These are phyloP conservation scores for Phaetusa simplex DNA, from an alignment of 2,113 vertebrate genomes.

Conservation along the genomic window DNA sequence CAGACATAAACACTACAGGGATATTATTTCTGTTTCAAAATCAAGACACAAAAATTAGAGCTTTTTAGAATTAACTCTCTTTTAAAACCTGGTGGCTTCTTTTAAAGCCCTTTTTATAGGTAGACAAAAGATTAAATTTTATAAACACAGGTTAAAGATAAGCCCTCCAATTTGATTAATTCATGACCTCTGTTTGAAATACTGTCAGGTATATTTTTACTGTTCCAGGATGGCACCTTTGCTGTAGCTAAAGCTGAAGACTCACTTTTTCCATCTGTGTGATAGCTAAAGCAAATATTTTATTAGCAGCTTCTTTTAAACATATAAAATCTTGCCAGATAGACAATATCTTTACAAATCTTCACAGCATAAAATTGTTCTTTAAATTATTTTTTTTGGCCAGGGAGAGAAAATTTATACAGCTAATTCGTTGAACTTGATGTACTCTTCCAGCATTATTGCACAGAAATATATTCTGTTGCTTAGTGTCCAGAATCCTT, in stretches of 20 bases:
- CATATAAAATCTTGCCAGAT: neutral
- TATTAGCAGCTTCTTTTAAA: neutral
- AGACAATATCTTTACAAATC: neutral
- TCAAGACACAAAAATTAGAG: neutral
- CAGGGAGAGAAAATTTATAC: neutral
- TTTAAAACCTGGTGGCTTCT: neutral
- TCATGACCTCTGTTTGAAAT: neutral
- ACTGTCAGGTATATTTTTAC: neutral
- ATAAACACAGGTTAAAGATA: neutral
- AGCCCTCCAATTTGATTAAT: neutral
- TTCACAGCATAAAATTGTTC: neutral
- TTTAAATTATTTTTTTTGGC: neutral
- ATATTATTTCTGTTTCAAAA: neutral
- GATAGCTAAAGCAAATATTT: neutral
- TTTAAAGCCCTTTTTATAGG: neutral
- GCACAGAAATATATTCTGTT: neutral
- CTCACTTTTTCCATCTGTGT: neutral
- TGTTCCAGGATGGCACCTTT: neutral
- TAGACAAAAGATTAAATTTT: neutral
- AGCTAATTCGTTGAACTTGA: neutral
- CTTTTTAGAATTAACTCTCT: neutral
- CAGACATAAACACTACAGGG: neutral
- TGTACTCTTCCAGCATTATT: neutral
- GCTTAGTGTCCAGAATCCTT: neutral
- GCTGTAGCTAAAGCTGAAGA: neutral